Conservation (phyloP, 2,888 invertebrate genomes). For the Eupithecia subfuscata region DNA sequence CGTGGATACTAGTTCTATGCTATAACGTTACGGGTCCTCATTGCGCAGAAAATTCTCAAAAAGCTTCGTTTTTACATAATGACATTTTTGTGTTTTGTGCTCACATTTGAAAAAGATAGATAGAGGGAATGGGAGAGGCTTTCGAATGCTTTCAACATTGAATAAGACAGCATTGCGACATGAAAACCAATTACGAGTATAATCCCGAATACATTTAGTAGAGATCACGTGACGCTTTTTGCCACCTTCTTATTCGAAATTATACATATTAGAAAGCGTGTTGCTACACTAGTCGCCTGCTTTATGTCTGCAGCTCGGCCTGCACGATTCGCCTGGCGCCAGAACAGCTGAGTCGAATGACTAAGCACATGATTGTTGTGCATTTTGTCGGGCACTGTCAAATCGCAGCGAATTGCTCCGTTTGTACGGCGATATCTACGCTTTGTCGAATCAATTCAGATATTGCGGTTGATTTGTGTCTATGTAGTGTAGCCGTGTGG, state of each 20-base stretch:
- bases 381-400: conserved; percentile 21
- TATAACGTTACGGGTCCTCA: too few species aligned
- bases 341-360: conserved; percentile 22
- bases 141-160: too few species aligned
- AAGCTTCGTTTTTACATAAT: neutral
- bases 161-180: neutral
- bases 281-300: neutral
- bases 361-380: conserved; percentile 22
- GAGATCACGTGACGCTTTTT: neutral
- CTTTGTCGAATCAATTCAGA: conserved; percentile 5
- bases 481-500: too few species aligned
- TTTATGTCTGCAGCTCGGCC: neutral
- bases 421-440: neutral
- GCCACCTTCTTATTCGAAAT: neutral
- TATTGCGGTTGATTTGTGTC: neutral
- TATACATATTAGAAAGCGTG: neutral
- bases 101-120: neutral
- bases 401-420: conserved; percentile 2
- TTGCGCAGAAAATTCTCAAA: neutral
- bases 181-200: too few species aligned
- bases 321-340: conserved; percentile 31
- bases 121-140: too few species aligned
- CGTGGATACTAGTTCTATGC: too few species aligned
- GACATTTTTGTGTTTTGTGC: neutral
- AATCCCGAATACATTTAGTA: neutral